Evolutionary conservation across 2,888 invertebrate species (phyloP).

Genomic region (Dioctria linearis): DNA sequence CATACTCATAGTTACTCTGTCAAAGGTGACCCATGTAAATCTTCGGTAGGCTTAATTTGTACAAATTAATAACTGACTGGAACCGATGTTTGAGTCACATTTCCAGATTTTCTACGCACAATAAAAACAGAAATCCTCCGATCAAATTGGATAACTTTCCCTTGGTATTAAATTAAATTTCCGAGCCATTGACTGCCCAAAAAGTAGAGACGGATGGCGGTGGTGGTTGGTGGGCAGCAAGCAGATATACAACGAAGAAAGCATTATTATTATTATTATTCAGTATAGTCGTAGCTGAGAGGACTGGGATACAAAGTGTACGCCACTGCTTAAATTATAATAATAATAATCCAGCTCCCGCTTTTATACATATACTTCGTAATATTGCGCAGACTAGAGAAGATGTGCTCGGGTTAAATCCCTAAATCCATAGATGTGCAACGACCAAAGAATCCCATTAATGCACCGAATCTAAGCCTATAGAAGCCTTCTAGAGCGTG

Average conservation of each 20-base stretch:
- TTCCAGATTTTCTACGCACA: slow-evolving; percentile 38
- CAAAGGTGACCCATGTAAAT: not conserved
- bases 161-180: slow-evolving; percentile 40
- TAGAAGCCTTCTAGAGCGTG: slow-evolving; percentile 37
- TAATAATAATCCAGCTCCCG: not conserved
- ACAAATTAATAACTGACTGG: slow-evolving; percentile 37
- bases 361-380: not conserved
- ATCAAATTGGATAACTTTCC: not conserved
- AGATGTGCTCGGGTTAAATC: slow-evolving; percentile 26
- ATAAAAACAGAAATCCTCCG: slow-evolving; percentile 3
- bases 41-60: not conserved
- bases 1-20: too few species aligned
- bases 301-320: not conserved
- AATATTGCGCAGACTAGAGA: slow-evolving; percentile 32
- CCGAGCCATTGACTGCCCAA: slow-evolving; percentile 25
- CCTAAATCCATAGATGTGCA: slow-evolving; percentile 44
- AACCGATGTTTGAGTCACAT: slow-evolving; percentile 18
- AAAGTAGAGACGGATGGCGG: not conserved
- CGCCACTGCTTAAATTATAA: slow-evolving; percentile 9
- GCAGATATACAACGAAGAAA: not conserved
- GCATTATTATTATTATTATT: too few species aligned
- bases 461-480: slow-evolving; percentile 52
- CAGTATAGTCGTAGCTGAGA: not conserved
- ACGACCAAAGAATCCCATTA: slow-evolving; percentile 49
- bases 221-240: not conserved